Conservation (phyloP, 2,888 invertebrate species). For the Cryptocheilus praepositus region DNA sequence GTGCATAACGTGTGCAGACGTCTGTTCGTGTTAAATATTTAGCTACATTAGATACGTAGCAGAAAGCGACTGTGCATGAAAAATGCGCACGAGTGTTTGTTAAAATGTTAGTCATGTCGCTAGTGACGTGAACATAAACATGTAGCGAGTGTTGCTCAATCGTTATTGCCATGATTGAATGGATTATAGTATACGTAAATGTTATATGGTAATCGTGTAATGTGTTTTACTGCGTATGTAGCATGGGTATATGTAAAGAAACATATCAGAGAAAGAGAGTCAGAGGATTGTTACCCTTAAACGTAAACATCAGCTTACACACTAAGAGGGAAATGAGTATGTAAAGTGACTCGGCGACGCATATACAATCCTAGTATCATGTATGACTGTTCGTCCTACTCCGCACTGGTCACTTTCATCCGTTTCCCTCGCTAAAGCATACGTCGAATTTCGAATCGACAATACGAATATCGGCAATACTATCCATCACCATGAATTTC, state of each 20-base stretch:
- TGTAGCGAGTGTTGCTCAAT: background rate
- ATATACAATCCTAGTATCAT: no score
- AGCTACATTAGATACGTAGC: slow-evolving; percentile 3
- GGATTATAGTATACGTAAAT: background rate
- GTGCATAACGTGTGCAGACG: background rate
- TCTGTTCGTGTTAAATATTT: background rate
- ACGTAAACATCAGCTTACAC: background rate
- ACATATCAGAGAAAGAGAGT: background rate
- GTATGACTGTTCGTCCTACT: no score
- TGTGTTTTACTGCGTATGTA: background rate
- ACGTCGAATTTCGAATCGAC: no score
- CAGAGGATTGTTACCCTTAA: background rate
- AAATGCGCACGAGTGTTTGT: background rate
- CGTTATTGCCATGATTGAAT: background rate
- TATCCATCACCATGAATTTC: no score
- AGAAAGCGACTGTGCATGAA: slow-evolving; percentile 2
- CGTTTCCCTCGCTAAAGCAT: no score
- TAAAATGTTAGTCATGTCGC: no score
- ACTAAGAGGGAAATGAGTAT: no score
- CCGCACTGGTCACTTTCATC: no score
- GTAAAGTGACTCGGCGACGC: no score
- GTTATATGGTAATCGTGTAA: background rate
- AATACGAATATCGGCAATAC: no score
- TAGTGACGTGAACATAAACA: no score
- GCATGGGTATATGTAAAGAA: background rate